Percentiles rank a stretch among this genome's conserved stretches.
Evolutionary conservation across 1,140 invertebrate species (phyloP).

Genomic region (Listronotus bonariensis): DNA sequence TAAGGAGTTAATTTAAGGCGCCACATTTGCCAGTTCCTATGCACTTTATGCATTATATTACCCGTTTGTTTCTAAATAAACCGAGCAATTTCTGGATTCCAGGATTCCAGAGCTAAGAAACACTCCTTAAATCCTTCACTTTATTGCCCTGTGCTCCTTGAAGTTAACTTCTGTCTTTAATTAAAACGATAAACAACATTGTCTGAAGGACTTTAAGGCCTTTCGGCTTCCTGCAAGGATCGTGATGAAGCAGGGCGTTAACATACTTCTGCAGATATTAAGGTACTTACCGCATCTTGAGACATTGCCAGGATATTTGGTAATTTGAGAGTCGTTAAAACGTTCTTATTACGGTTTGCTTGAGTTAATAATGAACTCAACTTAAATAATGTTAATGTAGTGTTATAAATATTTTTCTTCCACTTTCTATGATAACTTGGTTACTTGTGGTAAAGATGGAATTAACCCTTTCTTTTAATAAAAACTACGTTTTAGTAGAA

Average conservation of each 20-base stretch:
- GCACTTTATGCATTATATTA: neutral
- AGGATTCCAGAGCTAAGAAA: neutral
- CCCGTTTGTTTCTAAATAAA: neutral
- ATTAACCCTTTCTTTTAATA: too few relatives aligned
- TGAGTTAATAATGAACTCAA: too few relatives aligned
- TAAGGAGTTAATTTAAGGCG: too few relatives aligned
- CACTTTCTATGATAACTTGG: too few relatives aligned
- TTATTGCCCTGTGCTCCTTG: slow-evolving; percentile 20
- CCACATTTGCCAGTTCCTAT: too few relatives aligned
- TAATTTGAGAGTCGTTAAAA: slow-evolving; percentile 16
- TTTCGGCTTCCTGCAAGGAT: slow-evolving; percentile 1
- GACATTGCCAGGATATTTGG: slow-evolving; percentile 3
- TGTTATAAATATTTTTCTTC: too few relatives aligned
- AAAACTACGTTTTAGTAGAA: too few relatives aligned
- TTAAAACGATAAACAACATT: slow-evolving; percentile 34
- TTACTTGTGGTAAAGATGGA: too few relatives aligned
- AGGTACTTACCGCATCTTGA: slow-evolving; percentile 10
- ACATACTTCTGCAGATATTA: slow-evolving; percentile 23
- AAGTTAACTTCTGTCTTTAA: slow-evolving; percentile 32
- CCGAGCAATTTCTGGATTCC: neutral
- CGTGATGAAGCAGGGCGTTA: slow-evolving; percentile 5
- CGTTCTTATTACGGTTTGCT: too few relatives aligned
- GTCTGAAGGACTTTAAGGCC: slow-evolving; percentile 12
- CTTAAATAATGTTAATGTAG: too few relatives aligned
- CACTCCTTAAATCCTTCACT: slow-evolving; percentile 5